Conservation (phyloP, 2,113 vertebrate species). For the Lepisosteus oculatus region DNA sequence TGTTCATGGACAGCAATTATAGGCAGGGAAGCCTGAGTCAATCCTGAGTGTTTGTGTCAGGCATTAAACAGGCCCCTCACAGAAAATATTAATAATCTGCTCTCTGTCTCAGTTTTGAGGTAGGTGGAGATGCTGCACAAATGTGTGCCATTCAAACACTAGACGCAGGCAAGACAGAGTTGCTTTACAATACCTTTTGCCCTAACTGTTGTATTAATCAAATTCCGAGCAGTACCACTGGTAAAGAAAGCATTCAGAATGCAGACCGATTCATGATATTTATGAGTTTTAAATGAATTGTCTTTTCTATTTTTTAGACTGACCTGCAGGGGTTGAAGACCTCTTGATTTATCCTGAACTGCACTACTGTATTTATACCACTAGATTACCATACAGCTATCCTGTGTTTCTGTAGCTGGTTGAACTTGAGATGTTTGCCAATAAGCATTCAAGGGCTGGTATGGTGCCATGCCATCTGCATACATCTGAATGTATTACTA, state of each 20-base stretch:
- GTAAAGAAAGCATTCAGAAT: too few relatives aligned
- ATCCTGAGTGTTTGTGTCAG: neutral
- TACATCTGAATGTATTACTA: slow-evolving; percentile 2
- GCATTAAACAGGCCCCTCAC: neutral
- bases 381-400: too few relatives aligned
- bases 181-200: slow-evolving; percentile 36
- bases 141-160: neutral
- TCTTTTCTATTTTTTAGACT: too few relatives aligned
- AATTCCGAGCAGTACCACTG: too few relatives aligned
- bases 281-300: too few relatives aligned
- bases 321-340: too few relatives aligned
- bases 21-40: neutral
- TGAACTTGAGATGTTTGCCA: too few relatives aligned
- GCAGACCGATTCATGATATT: too few relatives aligned
- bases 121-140: neutral
- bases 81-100: slow-evolving; percentile 1
- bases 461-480: slow-evolving; percentile 8
- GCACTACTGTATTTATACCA: too few relatives aligned
- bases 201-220: too few relatives aligned
- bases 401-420: too few relatives aligned
- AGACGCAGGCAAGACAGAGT: neutral
- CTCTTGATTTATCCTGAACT: too few relatives aligned
- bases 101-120: neutral
- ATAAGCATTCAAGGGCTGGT: neutral
- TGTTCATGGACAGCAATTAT: neutral